These are phyloP conservation scores for Salpingus planirostris DNA, from an alignment of 2,888 invertebrate species.

Conservation along the genomic window DNA sequence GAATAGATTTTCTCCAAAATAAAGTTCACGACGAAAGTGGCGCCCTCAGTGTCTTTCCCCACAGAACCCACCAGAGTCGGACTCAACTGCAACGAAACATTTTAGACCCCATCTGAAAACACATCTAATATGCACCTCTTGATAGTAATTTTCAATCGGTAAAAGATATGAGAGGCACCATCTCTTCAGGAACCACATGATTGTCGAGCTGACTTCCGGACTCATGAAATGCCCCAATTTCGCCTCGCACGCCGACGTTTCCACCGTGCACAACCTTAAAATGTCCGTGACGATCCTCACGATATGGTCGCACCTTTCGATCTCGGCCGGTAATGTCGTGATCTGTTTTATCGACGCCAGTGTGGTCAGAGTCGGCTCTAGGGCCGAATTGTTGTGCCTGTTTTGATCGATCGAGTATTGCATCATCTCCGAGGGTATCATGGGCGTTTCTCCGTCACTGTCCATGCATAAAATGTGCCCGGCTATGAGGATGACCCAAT, in stretches of 20 bases:
- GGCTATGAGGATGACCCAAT: slow-evolving; percentile 77
- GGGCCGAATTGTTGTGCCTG: slow-evolving; percentile 29
- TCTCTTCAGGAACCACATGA: slow-evolving; percentile 70
- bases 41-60: slow-evolving; percentile 57
- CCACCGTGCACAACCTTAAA: slow-evolving; percentile 65
- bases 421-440: slow-evolving; percentile 59
- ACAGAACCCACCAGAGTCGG: slow-evolving; percentile 52
- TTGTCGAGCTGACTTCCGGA: slow-evolving; percentile 67
- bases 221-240: slow-evolving; percentile 60
- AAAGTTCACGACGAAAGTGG: slow-evolving; percentile 53
- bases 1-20: slow-evolving; percentile 56
- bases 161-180: slow-evolving; percentile 69
- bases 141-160: slow-evolving; percentile 51
- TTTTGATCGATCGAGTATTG: slow-evolving; percentile 48
- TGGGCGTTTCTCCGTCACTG: slow-evolving; percentile 55
- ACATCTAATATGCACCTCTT: slow-evolving; percentile 38
- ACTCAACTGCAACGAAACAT: slow-evolving; percentile 53
- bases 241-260: slow-evolving; percentile 61
- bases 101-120: slow-evolving; percentile 8
- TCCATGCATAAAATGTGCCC: slow-evolving; percentile 62
- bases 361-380: slow-evolving; percentile 35
- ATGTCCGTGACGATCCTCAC: slow-evolving; percentile 60
- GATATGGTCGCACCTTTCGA: slow-evolving; percentile 42
- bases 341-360: slow-evolving; percentile 17
- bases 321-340: slow-evolving; percentile 29